These are phyloP conservation scores for Hyperoplus immaculatus DNA, from an alignment of 2,797 vertebrate genomes.

Conservation along the genomic window DNA sequence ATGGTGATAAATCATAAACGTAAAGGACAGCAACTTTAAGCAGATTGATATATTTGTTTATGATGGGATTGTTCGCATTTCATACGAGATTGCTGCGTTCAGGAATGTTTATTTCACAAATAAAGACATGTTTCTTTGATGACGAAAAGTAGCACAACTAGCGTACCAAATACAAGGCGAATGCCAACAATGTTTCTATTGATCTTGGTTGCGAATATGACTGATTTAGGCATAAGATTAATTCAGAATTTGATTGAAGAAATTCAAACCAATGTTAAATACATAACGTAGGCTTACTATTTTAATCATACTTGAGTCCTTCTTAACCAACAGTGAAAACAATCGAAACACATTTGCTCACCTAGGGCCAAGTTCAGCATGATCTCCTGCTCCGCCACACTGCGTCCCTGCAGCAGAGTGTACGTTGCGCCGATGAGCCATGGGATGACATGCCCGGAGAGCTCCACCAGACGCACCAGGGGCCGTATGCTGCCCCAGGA, in stretches of 20 bases:
- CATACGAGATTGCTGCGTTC: background rate
- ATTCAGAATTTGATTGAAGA: background rate
- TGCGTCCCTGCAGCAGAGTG: slow-evolving; percentile 86
- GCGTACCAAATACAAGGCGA: background rate
- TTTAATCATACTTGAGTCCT: background rate
- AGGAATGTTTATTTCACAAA: background rate
- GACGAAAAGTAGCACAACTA: background rate
- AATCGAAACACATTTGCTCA: slow-evolving; percentile 60
- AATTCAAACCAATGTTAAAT: background rate
- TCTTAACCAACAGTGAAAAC: background rate
- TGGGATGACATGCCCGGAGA: slow-evolving; percentile 90
- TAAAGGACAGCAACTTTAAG: background rate
- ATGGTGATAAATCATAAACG: background rate
- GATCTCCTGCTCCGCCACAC: slow-evolving; percentile 88
- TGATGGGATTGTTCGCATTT: background rate
- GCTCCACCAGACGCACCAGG: slow-evolving; percentile 91
- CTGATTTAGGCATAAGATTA: background rate
- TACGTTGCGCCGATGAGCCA: slow-evolving; percentile 91
- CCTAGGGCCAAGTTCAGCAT: slow-evolving; percentile 92
- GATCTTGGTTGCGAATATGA: background rate
- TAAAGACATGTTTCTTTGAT: background rate
- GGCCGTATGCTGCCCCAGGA: slow-evolving; percentile 91
- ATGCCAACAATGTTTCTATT: no score
- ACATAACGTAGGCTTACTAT: no score
- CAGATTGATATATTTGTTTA: background rate